Evolutionary conservation across 1,140 invertebrate species (phyloP), one percentile per base, ranked within the genome.

Genomic region (Aphelinus atriplicis): DNA sequence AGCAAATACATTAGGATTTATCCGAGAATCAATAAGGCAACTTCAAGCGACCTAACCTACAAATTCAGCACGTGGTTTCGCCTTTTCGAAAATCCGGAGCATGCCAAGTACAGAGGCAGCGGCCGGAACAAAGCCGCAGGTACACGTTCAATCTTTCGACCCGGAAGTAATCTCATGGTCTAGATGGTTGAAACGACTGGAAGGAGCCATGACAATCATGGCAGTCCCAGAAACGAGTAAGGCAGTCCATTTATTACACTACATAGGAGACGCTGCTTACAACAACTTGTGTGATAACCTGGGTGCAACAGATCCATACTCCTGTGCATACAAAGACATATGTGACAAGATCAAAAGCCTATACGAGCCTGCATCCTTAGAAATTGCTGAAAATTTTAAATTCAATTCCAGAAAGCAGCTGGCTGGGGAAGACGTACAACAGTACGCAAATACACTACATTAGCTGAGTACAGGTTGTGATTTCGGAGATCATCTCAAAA

Each of bases 351-450:
- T 74, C 7, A 55, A 77, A 65, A 63, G 62, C 7, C 62, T 63
- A 53, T 70, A 42, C n/a, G 7, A 26, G 9, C 61, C 60, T 1
- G 10, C 9, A 10, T 42, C 45, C 3, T 10, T 68, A 7, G 26
- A 57, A 72, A 67, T 57, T 43, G 63, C 63, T 46, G 71, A 53
- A 66, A 55, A 60, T 76, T 76, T 57, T 50, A 71, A 72, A 43
- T 73, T 77, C 6, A 61, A 61, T 47, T 77, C 61, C 10, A n/a
- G 50, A 7, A 77, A 77, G 47, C 66, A 63, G 46, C 42, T 26
- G 45, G 10, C 1, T 26, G 56, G 60, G 7, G 71, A 77, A 62
- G 4, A 45, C 6, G 50, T 74, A 10, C 73, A 74, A 65, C 51
- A 47, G 46, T 71, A 51, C 46, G 62, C 53, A 1, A 56, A 48